These are phyloP conservation scores for Corythaeola cristata DNA, from an alignment of 2,113 vertebrate genomes.

Conservation along the genomic window DNA sequence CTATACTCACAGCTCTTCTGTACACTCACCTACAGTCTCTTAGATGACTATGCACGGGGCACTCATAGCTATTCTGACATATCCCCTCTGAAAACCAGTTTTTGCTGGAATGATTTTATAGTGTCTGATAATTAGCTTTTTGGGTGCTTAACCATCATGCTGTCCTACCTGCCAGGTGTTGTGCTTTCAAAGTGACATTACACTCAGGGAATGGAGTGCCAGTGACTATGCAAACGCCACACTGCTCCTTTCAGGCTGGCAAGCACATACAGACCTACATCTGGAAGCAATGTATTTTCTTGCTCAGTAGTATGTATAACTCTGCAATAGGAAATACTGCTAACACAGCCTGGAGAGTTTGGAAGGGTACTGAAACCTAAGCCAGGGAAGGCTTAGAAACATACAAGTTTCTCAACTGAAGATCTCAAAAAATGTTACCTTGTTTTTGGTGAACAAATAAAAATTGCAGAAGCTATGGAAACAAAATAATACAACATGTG, in stretches of 20 bases:
- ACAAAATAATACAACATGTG: neutral
- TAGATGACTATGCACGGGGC: neutral
- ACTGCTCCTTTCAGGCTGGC: neutral
- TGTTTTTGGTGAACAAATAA: neutral
- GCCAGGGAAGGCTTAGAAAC: neutral
- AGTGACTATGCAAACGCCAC: too few species aligned
- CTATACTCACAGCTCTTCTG: neutral
- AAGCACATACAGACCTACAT: neutral
- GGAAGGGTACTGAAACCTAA: neutral
- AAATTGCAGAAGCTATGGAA: neutral
- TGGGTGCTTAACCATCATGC: rapidly evolving
- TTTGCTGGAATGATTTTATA: neutral
- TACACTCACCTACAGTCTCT: neutral
- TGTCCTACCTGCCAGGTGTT: neutral
- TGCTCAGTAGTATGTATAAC: rapidly evolving
- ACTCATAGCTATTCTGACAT: neutral
- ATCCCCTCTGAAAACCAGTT: neutral
- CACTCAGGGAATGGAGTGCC: neutral
- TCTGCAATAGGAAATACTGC: neutral
- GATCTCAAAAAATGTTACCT: neutral
- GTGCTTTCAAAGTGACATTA: neutral
- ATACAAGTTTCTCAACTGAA: neutral
- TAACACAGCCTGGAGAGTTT: neutral
- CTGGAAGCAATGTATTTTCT: neutral
- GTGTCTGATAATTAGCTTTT: neutral